Percentiles rank a stretch among this genome's conserved stretches.
Evolutionary conservation across 1,140 invertebrate species (phyloP).

Genomic region (Lasaia peninsularis): DNA sequence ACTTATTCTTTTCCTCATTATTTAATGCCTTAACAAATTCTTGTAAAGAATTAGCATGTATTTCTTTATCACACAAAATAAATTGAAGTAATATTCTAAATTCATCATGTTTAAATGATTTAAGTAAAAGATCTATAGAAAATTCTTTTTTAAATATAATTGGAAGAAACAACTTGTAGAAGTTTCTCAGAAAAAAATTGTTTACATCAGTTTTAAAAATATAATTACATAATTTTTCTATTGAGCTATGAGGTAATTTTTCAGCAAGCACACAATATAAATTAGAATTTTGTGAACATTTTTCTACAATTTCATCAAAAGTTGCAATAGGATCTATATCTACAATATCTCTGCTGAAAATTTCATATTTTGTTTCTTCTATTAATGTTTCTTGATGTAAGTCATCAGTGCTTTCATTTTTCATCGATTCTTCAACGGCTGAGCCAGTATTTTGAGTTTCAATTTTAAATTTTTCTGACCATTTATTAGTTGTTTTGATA

Average conservation of each 20-base stretch:
- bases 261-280: conserved; percentile 25
- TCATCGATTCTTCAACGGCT: neutral
- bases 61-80: conserved; percentile 33
- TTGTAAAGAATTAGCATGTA: conserved; percentile 32
- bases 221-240: conserved; percentile 34
- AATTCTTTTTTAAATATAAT: conserved; percentile 33
- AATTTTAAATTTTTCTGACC: conserved; percentile 23
- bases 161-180: conserved; percentile 34
- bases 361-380: neutral
- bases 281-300: conserved; percentile 22
- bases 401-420: neutral
- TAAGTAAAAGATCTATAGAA: conserved; percentile 36
- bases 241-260: conserved; percentile 17
- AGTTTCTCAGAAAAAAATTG: conserved; percentile 25
- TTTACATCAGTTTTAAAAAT: conserved; percentile 26
- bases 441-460: neutral
- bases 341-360: neutral
- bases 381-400: neutral
- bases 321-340: conserved; percentile 9
- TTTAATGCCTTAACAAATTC: conserved; percentile 37
- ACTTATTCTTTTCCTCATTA: conserved; percentile 19
- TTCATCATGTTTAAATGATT: conserved; percentile 23
- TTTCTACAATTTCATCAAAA: conserved; percentile 25
- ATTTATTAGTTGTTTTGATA: conserved; percentile 15
- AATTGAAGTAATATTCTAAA: conserved; percentile 30